Percentiles rank a stretch among this genome's conserved stretches.
These are phyloP conservation scores for Cyanoderma ruficeps DNA, from an alignment of 2,113 vertebrate species.

Conservation along the genomic window DNA sequence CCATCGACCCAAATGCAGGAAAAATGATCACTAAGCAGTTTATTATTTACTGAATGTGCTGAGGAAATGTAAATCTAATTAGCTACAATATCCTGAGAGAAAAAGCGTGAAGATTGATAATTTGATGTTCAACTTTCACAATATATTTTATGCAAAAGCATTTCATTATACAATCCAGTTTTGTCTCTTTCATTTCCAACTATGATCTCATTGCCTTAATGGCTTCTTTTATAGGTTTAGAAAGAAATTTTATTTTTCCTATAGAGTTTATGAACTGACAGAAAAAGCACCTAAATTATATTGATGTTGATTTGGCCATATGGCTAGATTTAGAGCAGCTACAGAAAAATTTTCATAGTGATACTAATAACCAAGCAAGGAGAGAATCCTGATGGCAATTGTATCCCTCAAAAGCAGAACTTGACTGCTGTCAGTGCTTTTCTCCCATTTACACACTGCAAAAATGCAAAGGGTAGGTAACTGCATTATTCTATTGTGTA, in stretches of 20 bases:
- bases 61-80: background rate
- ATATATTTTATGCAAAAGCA: background rate
- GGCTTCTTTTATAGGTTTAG: background rate
- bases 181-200: background rate
- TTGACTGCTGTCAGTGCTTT: background rate
- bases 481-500: background rate
- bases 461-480: background rate
- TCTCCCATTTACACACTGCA: background rate
- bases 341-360: background rate
- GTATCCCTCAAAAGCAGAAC: background rate
- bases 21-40: background rate
- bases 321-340: background rate
- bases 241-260: background rate
- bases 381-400: background rate
- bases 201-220: slow-evolving; percentile 1
- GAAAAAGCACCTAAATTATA: background rate
- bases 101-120: background rate
- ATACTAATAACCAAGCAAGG: background rate
- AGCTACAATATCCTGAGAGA: background rate
- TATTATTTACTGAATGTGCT: background rate
- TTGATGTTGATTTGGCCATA: background rate
- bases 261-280: background rate
- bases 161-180: background rate
- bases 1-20: rapidly evolving
- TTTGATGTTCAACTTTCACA: background rate